A percentile compares a stretch with the other conserved stretches of the same genome.
Evolutionary conservation across 1,140 invertebrate genomes (phyloP).

Genomic region (Ceratosolen solmsi): DNA sequence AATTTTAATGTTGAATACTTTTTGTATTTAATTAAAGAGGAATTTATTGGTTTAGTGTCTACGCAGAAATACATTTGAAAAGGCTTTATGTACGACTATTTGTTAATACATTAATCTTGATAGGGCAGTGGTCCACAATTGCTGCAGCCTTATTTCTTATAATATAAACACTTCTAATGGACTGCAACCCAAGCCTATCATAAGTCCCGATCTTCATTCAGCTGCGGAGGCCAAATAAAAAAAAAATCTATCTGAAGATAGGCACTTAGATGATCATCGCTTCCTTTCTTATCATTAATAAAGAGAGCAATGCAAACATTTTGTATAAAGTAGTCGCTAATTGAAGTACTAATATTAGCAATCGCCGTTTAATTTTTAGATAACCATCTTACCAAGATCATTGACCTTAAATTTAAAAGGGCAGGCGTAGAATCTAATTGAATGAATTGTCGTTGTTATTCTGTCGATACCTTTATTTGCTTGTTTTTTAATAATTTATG

Average conservation of each 20-base stretch:
- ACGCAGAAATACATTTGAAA: too few relatives aligned
- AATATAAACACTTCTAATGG: background rate
- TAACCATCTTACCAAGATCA: background rate
- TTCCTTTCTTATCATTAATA: background rate
- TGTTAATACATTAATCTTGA: background rate
- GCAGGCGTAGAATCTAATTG: background rate
- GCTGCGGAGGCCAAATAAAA: background rate
- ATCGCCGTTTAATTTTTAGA: background rate
- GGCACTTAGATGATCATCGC: background rate
- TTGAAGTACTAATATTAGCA: background rate
- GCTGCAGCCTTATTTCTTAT: background rate
- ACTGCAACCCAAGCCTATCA: background rate
- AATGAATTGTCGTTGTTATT: too few relatives aligned
- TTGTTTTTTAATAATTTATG: too few relatives aligned
- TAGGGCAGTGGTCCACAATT: background rate
- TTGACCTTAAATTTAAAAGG: background rate
- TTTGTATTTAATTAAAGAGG: too few relatives aligned
- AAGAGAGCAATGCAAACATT: background rate
- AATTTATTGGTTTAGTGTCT: too few relatives aligned
- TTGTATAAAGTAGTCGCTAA: background rate
- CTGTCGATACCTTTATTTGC: too few relatives aligned
- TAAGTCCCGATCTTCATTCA: background rate
- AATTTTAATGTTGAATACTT: too few relatives aligned
- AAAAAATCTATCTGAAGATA: background rate
- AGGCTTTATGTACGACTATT: too few relatives aligned